Evolutionary conservation across 2,888 invertebrate genomes (phyloP), one percentile per base, ranked within the genome.

Genomic region (Eupeodes latifasciatus): DNA sequence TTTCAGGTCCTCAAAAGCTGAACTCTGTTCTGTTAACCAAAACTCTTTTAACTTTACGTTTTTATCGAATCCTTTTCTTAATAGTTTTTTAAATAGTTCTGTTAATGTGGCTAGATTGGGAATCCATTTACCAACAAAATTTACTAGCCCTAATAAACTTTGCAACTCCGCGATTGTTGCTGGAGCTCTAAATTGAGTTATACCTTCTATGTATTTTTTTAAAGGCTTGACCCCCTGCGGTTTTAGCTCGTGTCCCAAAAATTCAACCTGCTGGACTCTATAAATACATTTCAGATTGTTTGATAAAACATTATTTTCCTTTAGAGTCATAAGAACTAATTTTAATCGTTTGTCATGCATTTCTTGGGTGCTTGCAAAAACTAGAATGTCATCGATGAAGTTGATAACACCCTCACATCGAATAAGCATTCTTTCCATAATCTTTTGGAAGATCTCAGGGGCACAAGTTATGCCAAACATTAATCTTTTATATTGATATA

Each of bases 351-450:
- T 59, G 6, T 78, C 61, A 14, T 51, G 78, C 16, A 57, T 53
- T 27, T 16, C 27, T 9, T 49, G 19, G 1, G 16, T 16, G 4
- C 19, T 55, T 59, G 12, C 79, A 11, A 66, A 66, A 19, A 66
- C 34, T n/a, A 55, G 7, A 19, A 94, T 92, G 89, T 93, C 93
- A 89, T 93, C 93, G 36, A 92, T 92, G 64, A 91, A 91, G 75
- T 92, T 93, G 27, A 92, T 85, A 1, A 90, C 91, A 0, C 92
- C 92, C 36, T 91, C 90, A n/a, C 92, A 92, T 9, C 89, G 11
- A 90, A 76, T 9, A 9, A 76, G 27, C n/a, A 77, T 6, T 66
- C 9, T 77, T 40, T 77, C 76, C 5, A 76, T 40, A 6, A 40
- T 57, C 57, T 91, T 92, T 92, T 9, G 93, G 44, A 27, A 93